Conservation (phyloP, 1,140 invertebrate species). For the Tribolium madens region DNA sequence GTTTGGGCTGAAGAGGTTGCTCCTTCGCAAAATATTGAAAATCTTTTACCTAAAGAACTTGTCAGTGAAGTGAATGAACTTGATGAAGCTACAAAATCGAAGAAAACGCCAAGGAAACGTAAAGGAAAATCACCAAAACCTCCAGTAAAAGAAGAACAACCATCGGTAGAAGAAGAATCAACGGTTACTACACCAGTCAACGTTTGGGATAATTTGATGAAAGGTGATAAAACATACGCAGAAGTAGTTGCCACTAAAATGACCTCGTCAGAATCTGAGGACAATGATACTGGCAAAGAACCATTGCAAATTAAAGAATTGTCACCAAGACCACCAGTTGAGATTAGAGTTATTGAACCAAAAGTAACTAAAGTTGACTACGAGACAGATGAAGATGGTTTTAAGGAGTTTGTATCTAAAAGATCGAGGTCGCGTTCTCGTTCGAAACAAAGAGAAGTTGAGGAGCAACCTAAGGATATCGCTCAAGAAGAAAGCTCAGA, state of each 20-base stretch:
- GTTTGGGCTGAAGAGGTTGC: slow-evolving; percentile 60
- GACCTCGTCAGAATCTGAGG: slow-evolving; percentile 23
- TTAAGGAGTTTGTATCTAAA: slow-evolving; percentile 53
- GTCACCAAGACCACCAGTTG: slow-evolving; percentile 25
- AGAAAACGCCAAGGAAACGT: slow-evolving; percentile 47
- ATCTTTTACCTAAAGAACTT: slow-evolving; percentile 54
- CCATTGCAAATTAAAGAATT: slow-evolving; percentile 46
- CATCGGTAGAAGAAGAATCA: slow-evolving; percentile 1
- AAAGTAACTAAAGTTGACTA: slow-evolving; percentile 45
- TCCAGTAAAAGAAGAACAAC: slow-evolving; percentile 18
- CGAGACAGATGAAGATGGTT: slow-evolving; percentile 67
- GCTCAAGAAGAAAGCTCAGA: background rate
- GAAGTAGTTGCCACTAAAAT: slow-evolving; percentile 68
- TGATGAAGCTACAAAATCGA: slow-evolving; percentile 34
- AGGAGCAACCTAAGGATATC: slow-evolving; percentile 6
- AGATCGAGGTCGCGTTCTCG: slow-evolving; percentile 62
- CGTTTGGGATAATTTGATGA: slow-evolving; percentile 66
- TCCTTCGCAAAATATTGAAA: slow-evolving; percentile 52
- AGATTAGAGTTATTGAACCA: slow-evolving; percentile 46
- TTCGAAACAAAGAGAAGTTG: slow-evolving; percentile 41
- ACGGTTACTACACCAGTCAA: slow-evolving; percentile 37
- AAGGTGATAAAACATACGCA: slow-evolving; percentile 71
- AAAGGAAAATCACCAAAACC: slow-evolving; percentile 49
- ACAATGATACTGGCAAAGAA: background rate
- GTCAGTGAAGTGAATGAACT: slow-evolving; percentile 46